Conservation (phyloP, 1,140 invertebrate genomes). For the Branchinecta lindahli region DNA sequence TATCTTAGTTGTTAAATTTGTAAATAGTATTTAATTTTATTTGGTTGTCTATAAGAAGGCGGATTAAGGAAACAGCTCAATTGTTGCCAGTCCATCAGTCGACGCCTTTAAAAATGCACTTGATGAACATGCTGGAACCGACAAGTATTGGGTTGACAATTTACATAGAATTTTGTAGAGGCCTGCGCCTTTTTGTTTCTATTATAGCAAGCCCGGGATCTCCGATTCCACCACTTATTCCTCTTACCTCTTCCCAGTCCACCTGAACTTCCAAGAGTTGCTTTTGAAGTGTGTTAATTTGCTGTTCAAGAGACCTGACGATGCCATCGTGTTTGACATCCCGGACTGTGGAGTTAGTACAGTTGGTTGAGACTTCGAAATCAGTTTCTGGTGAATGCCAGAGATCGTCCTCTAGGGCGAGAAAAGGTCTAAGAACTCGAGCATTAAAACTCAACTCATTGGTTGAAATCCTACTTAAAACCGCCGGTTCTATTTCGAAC, state of each 20-base stretch:
- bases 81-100: no score
- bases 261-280: neutral
- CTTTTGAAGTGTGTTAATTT: neutral
- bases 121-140: no score
- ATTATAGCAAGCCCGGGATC: no score
- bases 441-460: neutral
- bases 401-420: constrained; percentile 7
- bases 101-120: no score
- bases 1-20: no score
- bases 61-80: no score
- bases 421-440: neutral
- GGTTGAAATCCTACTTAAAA: neutral
- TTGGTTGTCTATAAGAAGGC: no score
- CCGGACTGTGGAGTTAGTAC: neutral
- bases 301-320: neutral
- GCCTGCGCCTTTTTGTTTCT: no score
- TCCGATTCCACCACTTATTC: no score
- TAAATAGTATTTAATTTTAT: no score
- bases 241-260: constrained; percentile 8
- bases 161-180: no score
- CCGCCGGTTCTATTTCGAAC: neutral
- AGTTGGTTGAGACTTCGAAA: neutral
- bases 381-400: constrained; percentile 1
- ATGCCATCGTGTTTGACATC: neutral
- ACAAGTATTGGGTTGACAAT: no score